Conservation (phyloP, 2,113 vertebrate species). For the Capreolus pygargus region DNA sequence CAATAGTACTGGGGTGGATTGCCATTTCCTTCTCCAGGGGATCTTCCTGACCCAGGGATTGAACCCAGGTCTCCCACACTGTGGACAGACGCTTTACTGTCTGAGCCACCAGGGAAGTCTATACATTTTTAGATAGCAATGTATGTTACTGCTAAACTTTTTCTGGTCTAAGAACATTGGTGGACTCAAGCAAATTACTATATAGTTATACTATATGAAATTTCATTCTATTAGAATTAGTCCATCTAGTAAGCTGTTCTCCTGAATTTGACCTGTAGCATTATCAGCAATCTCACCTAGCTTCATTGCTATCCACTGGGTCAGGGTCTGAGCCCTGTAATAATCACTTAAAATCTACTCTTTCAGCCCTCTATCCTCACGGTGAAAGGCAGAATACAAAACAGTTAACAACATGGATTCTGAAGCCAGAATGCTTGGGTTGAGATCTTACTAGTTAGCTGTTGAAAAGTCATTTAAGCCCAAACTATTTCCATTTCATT, state of each 20-base stretch:
- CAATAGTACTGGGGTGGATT: too few species aligned
- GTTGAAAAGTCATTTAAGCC: not conserved
- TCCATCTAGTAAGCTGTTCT: not conserved
- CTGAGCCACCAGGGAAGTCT: too few species aligned
- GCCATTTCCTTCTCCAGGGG: too few species aligned
- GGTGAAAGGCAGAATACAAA: not conserved
- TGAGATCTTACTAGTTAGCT: not conserved
- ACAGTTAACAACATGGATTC: not conserved
- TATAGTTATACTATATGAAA: not conserved
- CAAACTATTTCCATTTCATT: not conserved
- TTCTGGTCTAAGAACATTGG: not conserved
- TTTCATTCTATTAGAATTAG: not conserved
- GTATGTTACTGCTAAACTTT: not conserved
- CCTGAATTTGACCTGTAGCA: not conserved
- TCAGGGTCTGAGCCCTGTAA: not conserved
- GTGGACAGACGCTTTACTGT: too few species aligned
- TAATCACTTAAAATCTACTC: not conserved
- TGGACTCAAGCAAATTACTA: not conserved
- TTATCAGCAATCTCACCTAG: not conserved
- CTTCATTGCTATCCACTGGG: not conserved
- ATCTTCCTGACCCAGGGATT: too few species aligned
- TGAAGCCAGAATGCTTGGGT: not conserved
- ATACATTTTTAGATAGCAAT: not conserved
- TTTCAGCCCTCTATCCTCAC: not conserved
- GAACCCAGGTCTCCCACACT: too few species aligned